These are phyloP conservation scores for Monochamus saltuarius DNA, from an alignment of 1,140 invertebrate genomes.

Conservation along the genomic window DNA sequence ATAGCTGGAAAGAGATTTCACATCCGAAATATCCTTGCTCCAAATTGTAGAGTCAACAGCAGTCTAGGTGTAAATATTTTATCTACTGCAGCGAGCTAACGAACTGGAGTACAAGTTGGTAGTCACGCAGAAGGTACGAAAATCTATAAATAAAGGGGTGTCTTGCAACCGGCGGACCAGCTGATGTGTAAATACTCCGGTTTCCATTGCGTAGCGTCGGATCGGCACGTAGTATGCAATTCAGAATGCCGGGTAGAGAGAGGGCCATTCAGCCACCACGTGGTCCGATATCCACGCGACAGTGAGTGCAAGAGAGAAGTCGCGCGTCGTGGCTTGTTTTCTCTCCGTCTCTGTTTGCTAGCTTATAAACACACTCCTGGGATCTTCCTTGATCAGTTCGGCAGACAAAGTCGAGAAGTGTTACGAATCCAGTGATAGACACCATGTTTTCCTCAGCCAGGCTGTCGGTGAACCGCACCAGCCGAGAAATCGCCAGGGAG, in stretches of 20 bases:
- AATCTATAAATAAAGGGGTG: no score
- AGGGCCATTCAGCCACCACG: conserved; percentile 21
- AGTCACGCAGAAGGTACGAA: no score
- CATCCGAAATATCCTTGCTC: no score
- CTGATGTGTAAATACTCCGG: no score
- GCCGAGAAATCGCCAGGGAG: conserved; percentile 45
- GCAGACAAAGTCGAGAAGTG: conserved; percentile 3
- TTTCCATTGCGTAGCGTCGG: no score
- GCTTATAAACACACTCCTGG: conserved; percentile 10
- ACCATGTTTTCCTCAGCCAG: conserved; percentile 43
- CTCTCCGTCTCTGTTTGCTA: conserved; percentile 34
- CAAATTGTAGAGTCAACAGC: no score
- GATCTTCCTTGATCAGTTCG: conserved; percentile 12
- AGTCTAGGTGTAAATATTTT: no score
- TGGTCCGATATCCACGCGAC: conserved; percentile 2
- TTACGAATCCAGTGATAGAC: neutral
- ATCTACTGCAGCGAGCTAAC: no score
- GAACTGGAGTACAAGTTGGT: no score
- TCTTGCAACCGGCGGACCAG: no score
- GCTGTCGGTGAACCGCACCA: conserved; percentile 52
- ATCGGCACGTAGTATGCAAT: neutral
- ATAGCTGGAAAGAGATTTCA: no score
- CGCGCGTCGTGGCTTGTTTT: conserved; percentile 36
- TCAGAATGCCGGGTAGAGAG: conserved; percentile 4
- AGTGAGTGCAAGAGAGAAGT: no score